Evolutionary conservation across 1,140 invertebrate genomes (phyloP), one percentile per base, ranked within the genome.

Genomic region (Bathynomus jamesi): DNA sequence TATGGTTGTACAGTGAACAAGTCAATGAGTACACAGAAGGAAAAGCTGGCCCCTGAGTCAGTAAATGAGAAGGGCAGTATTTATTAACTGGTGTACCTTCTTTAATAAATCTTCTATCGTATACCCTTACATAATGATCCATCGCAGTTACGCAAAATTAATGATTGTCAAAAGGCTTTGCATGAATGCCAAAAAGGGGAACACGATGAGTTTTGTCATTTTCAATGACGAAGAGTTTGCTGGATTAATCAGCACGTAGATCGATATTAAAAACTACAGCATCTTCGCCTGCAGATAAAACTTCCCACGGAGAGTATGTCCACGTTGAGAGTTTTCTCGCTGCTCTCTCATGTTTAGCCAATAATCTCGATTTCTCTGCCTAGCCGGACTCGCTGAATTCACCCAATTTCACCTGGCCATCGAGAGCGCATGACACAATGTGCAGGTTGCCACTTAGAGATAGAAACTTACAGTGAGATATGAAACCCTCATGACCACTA

Each of bases 241-340:
- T 83, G 32, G 88, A 84, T 82, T 87, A 87, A 10, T 87, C 85
- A 71, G 87, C 83, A 64, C 95, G 85, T 65, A 96, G 84, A 85
- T 97, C 95, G 75, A 92, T 89, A 73, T 88, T 87, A 78, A 90
- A 86, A 3, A 95, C 88, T 60, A 88, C 82, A 0, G 88, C 91
- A 85, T 97, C 95, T 84, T 96, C 94, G 8, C 94, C 94, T 78
- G 88, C 92, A 76, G 90, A 94, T 10, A 96, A 84, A 67, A 97
- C 83, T 21, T 90, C 83, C 80, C 94, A 87, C 10, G 91, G 91
- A 71, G 88, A 89, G 69, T 91, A 87, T 21, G 86, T 82, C 76
- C 89, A 86, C 69, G 91, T 83, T 70, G 90, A 85, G 75, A 95
- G 82, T 85, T 93, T 94, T 81, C 94, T 91, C 66, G 89, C 89